Percentiles rank a stretch among this genome's conserved stretches.
phyloP scores from a whole-genome alignment of 2,113 vertebrate genomes.

The Cololabis saira region DNA sequence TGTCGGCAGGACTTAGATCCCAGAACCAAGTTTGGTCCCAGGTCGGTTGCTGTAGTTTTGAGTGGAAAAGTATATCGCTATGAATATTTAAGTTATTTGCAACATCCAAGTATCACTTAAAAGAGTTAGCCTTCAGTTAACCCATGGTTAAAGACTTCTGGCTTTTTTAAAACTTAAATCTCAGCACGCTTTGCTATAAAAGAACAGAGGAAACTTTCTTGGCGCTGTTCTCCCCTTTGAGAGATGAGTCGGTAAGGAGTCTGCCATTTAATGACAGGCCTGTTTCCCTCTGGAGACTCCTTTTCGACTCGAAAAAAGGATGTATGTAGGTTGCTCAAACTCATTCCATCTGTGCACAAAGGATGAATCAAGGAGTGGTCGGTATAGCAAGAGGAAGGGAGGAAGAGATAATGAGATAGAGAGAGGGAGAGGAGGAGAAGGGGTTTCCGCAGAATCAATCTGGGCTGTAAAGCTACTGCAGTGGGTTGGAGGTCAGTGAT shows the following conservation, averaged over 20 bases:
- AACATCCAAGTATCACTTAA: too few relatives aligned
- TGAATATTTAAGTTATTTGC: too few relatives aligned
- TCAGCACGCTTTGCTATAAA: conserved; percentile 2
- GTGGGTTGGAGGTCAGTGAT: conserved; percentile 61
- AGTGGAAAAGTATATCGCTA: too few relatives aligned
- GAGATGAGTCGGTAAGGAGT: conserved; percentile 56
- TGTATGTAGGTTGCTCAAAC: conserved; percentile 36
- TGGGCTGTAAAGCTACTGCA: conserved; percentile 56
- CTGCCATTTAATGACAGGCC: conserved; percentile 50
- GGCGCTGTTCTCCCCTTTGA: conserved; percentile 6
- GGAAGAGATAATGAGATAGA: conserved; percentile 50
- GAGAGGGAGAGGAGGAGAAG: conserved; percentile 14
- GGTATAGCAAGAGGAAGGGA: conserved; percentile 8
- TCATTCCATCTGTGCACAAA: conserved; percentile 53
- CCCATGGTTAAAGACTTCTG: too few relatives aligned
- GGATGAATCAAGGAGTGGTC: conserved; percentile 19
- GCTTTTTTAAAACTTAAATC: conserved; percentile 2
- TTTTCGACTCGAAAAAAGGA: conserved; percentile 42
- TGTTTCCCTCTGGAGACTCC: conserved; percentile 37
- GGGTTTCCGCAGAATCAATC: conserved; percentile 50
- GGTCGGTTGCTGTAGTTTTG: too few relatives aligned
- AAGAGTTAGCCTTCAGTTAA: too few relatives aligned
- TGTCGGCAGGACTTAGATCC: too few relatives aligned
- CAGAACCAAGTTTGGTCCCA: too few relatives aligned
- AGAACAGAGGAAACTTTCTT: conserved; percentile 28